Conservation (phyloP, 1,140 invertebrate genomes). For the Megathymus violae region DNA sequence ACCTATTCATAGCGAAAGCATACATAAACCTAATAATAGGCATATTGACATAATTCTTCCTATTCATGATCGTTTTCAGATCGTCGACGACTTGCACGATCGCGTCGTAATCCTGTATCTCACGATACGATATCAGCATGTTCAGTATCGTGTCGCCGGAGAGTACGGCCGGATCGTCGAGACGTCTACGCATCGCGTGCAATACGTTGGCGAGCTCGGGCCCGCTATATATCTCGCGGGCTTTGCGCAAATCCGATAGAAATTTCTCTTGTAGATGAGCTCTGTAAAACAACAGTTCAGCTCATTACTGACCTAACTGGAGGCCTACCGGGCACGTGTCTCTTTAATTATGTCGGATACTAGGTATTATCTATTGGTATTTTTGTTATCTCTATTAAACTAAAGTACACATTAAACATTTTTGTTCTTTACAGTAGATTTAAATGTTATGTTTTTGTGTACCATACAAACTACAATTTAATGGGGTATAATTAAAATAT, state of each 20-base stretch:
- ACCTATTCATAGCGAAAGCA: slow-evolving; percentile 98
- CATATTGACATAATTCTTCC: slow-evolving; percentile 94
- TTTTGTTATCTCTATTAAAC: no score
- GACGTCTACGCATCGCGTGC: slow-evolving; percentile 94
- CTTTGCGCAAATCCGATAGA: slow-evolving; percentile 95
- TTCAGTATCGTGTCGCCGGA: slow-evolving; percentile 97
- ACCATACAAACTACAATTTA: no score
- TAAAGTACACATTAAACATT: no score
- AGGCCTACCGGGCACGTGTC: no score
- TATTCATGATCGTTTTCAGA: slow-evolving; percentile 95
- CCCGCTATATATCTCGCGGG: slow-evolving; percentile 93
- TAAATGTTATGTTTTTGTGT: no score
- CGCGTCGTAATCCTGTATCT: slow-evolving; percentile 98
- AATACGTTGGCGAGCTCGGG: slow-evolving; percentile 94
- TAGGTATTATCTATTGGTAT: no score
- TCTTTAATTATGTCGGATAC: no score
- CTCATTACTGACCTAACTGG: no score
- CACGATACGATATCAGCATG: slow-evolving; percentile 95
- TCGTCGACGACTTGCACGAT: slow-evolving; percentile 99
- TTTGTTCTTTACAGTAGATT: no score
- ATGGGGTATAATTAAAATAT: no score
- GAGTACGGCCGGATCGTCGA: slow-evolving; percentile 98
- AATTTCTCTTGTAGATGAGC: slow-evolving; percentile 99
- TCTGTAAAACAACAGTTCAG: slow-evolving; percentile 81
- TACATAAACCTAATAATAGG: slow-evolving; percentile 96